Percentiles rank a stretch among this genome's conserved stretches.
phyloP scores from a whole-genome alignment of 2,113 vertebrate species.

The Gopherus evgoodei region DNA sequence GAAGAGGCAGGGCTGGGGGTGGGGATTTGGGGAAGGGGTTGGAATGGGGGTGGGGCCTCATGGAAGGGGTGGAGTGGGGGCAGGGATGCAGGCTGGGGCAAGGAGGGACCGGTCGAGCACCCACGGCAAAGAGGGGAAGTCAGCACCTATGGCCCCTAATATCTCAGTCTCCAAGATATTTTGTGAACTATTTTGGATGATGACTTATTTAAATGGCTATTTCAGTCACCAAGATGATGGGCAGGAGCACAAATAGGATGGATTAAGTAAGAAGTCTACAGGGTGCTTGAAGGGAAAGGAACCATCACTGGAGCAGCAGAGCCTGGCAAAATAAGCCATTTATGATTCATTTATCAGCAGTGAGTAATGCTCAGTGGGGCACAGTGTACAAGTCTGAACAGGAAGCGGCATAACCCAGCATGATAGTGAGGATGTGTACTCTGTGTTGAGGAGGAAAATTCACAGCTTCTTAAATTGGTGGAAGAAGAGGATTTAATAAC shows the following conservation, averaged over 20 bases:
- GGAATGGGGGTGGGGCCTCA: too few relatives aligned
- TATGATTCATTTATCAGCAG: neutral
- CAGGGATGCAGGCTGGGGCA: too few relatives aligned
- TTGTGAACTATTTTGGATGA: neutral
- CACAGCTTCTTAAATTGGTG: neutral
- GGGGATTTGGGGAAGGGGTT: too few relatives aligned
- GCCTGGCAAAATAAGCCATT: neutral
- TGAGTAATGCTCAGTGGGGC: neutral
- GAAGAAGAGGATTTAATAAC: neutral
- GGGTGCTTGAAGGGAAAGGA: neutral
- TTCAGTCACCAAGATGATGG: neutral
- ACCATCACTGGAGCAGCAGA: neutral
- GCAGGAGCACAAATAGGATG: too few relatives aligned
- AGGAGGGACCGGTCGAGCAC: rapidly evolving
- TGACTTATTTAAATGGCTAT: neutral
- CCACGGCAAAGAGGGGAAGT: too few relatives aligned
- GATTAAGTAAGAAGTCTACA: neutral
- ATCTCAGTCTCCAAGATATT: neutral
- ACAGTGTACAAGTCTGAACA: neutral
- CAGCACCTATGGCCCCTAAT: neutral
- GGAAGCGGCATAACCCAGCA: neutral
- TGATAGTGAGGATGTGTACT: neutral
- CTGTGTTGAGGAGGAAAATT: neutral
- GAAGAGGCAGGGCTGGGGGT: too few relatives aligned
- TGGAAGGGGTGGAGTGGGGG: too few relatives aligned